Conservation (phyloP, 2,113 vertebrate species). For the Euleptes europaea region DNA sequence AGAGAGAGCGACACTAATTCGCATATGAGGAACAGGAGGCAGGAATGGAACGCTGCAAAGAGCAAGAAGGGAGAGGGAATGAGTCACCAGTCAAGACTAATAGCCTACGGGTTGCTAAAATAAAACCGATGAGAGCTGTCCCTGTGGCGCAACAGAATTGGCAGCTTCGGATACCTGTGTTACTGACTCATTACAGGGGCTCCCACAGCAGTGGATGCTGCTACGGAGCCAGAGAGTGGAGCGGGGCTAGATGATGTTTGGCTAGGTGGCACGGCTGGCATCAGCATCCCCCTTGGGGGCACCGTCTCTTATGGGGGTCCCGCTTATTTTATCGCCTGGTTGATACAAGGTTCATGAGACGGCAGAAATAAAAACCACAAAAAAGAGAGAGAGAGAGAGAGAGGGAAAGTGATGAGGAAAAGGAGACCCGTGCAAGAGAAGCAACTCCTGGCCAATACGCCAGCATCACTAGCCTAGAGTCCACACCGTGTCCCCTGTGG, state of each 20-base stretch:
- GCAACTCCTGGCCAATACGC: background rate
- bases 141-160: constrained; percentile 40
- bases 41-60: constrained; percentile 15
- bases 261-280: background rate
- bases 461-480: background rate
- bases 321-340: background rate
- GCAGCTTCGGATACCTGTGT: constrained; percentile 55
- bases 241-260: background rate
- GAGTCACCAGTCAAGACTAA: constrained; percentile 69
- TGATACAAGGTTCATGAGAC: constrained; percentile 30
- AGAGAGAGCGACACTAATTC: background rate
- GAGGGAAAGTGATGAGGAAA: constrained; percentile 44
- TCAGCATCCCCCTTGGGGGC: too few relatives aligned
- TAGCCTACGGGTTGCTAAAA: constrained; percentile 63
- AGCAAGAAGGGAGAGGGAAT: constrained; percentile 22
- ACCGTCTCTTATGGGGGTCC: background rate
- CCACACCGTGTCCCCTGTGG: background rate
- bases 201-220: background rate
- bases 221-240: background rate
- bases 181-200: constrained; percentile 65
- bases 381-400: constrained; percentile 48
- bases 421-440: background rate
- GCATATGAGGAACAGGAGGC: constrained; percentile 27
- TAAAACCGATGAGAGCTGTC: constrained; percentile 58
- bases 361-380: background rate